Percentiles rank a stretch among this genome's conserved stretches.
Conservation (phyloP, 1,140 invertebrate species). For the Drosophila truncata region DNA sequence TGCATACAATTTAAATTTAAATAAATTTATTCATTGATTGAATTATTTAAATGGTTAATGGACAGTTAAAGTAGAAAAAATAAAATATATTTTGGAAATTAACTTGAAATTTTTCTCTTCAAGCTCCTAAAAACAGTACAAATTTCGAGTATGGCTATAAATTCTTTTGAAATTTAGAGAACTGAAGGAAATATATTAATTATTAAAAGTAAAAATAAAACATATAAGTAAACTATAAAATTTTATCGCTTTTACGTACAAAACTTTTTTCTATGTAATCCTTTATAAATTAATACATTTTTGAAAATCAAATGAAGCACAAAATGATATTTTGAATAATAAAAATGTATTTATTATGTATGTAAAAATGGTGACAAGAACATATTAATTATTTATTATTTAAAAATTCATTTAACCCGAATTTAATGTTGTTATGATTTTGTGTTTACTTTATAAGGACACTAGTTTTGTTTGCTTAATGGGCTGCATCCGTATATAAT, state of each 20-base stretch:
- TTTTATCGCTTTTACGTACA: too few species aligned
- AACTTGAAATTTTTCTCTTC: background rate
- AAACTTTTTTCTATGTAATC: too few species aligned
- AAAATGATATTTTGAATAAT: background rate
- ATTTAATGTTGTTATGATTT: background rate
- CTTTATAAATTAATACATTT: background rate
- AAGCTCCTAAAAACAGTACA: background rate
- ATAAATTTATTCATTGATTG: constrained; percentile 4
- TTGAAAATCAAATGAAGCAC: background rate
- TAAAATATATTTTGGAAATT: background rate
- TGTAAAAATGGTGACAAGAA: background rate
- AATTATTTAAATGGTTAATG: background rate
- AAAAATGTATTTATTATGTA: background rate
- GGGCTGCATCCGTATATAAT: constrained; percentile 15
- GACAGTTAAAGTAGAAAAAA: background rate
- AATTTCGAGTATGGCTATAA: background rate
- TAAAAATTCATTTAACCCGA: background rate
- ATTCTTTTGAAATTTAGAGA: background rate
- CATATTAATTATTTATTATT: background rate
- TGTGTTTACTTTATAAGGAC: background rate
- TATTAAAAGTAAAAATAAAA: too few species aligned
- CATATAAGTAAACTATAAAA: too few species aligned
- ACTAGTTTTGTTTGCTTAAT: constrained; percentile 35
- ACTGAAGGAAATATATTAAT: background rate
- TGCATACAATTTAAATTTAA: constrained; percentile 22